Evolutionary conservation across 2,888 invertebrate species (phyloP).

Genomic region (Lysandra coridon): DNA sequence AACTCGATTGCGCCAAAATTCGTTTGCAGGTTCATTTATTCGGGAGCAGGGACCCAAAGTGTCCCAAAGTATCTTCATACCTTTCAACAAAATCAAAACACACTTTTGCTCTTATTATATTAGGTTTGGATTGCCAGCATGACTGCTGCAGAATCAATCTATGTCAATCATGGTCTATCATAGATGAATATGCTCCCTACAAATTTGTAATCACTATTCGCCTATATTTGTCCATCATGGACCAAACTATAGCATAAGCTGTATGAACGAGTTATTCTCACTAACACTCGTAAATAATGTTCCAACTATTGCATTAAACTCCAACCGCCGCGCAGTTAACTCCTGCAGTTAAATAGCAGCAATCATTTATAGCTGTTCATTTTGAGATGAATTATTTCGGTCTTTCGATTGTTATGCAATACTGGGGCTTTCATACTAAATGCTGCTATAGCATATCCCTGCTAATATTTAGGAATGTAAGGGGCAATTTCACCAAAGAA

Average conservation of each 20-base stretch:
- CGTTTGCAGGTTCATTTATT: too few species aligned
- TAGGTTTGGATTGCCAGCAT: too few species aligned
- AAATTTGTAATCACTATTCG: not conserved
- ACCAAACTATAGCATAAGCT: not conserved
- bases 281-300: not conserved
- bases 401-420: constrained; percentile 10
- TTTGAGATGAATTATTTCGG: constrained; percentile 15
- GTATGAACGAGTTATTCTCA: not conserved
- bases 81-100: too few species aligned
- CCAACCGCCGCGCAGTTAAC: constrained; percentile 13
- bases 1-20: too few species aligned
- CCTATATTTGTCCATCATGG: not conserved
- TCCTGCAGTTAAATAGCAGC: not conserved
- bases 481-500: too few species aligned
- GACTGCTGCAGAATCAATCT: too few species aligned
- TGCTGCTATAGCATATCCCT: not conserved
- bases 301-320: constrained; percentile 18
- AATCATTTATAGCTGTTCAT: constrained; percentile 24
- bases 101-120: too few species aligned
- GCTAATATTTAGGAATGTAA: too few species aligned
- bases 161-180: not conserved
- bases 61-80: too few species aligned
- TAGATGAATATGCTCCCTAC: not conserved
- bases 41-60: too few species aligned
- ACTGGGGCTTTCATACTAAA: not conserved